These are phyloP conservation scores for Pluvianellus socialis DNA, from an alignment of 2,113 vertebrate genomes.

Conservation along the genomic window DNA sequence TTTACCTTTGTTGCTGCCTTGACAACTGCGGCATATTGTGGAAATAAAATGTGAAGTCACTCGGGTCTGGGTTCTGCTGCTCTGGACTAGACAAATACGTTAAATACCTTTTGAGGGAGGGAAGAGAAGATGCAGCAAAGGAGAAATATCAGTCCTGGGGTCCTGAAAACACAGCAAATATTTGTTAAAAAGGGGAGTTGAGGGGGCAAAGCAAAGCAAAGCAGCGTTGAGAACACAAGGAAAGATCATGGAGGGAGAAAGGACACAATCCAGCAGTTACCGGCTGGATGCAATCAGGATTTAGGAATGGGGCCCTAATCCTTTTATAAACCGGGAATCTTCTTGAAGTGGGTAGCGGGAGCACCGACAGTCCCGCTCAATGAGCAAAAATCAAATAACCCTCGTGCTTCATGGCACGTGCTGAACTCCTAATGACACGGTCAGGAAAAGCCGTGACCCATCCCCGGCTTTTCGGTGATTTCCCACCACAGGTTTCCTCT, in stretches of 20 bases:
- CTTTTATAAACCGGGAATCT: background rate
- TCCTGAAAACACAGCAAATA: background rate
- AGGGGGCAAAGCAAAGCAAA: background rate
- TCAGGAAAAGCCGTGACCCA: background rate
- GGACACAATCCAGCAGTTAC: background rate
- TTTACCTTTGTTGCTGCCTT: background rate
- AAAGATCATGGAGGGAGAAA: background rate
- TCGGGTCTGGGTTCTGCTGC: background rate
- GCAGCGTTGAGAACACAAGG: background rate
- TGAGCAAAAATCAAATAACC: background rate
- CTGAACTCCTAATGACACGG: background rate
- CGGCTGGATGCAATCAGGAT: background rate
- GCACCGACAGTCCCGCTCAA: rapidly evolving
- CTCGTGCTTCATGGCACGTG: rapidly evolving
- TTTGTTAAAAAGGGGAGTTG: background rate
- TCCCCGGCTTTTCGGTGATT: background rate
- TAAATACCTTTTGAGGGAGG: background rate
- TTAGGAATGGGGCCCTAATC: background rate
- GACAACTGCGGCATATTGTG: background rate
- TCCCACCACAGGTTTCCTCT: background rate
- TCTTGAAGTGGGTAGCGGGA: background rate
- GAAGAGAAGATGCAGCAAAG: background rate
- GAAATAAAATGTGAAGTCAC: background rate
- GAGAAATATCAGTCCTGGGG: background rate
- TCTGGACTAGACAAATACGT: background rate